Percentiles rank a stretch among this genome's conserved stretches.
Evolutionary conservation across 2,797 vertebrate species (phyloP).

Genomic region (Gallinago solitaria): DNA sequence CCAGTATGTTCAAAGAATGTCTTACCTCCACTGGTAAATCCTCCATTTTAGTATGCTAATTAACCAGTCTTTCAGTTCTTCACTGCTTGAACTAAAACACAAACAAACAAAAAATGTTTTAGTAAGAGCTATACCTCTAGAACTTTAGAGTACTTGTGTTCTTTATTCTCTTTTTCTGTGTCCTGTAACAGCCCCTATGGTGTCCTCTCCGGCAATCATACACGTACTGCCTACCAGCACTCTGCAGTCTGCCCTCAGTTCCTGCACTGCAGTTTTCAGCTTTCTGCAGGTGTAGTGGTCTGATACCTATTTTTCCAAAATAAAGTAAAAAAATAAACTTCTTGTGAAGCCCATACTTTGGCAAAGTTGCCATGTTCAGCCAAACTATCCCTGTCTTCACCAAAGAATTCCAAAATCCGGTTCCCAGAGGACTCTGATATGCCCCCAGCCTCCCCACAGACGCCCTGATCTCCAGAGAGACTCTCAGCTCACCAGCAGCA

Average conservation of each 20-base stretch:
- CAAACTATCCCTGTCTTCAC: neutral
- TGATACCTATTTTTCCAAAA: neutral
- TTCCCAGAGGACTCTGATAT: neutral
- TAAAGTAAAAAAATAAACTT: neutral
- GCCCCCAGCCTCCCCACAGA: neutral
- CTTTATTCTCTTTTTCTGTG: neutral
- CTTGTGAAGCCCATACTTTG: neutral
- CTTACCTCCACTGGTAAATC: conserved; percentile 79
- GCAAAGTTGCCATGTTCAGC: neutral
- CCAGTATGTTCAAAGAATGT: neutral
- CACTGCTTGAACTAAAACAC: conserved; percentile 69
- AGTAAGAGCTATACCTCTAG: neutral
- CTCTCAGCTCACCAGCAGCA: neutral
- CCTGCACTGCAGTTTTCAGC: neutral
- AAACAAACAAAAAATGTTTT: conserved; percentile 43
- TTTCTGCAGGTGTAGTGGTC: neutral
- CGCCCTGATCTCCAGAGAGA: neutral
- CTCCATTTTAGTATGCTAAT: conserved; percentile 75
- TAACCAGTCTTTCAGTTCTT: conserved; percentile 72
- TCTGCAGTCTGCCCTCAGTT: neutral
- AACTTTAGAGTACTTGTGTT: neutral
- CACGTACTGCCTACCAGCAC: neutral
- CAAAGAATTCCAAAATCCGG: neutral
- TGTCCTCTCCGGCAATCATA: neutral
- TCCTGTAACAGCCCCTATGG: neutral